A percentile compares a stretch with the other conserved stretches of the same genome.
phyloP scores from a whole-genome alignment of 2,797 vertebrate genomes.

The Crypturellus tataupa region DNA sequence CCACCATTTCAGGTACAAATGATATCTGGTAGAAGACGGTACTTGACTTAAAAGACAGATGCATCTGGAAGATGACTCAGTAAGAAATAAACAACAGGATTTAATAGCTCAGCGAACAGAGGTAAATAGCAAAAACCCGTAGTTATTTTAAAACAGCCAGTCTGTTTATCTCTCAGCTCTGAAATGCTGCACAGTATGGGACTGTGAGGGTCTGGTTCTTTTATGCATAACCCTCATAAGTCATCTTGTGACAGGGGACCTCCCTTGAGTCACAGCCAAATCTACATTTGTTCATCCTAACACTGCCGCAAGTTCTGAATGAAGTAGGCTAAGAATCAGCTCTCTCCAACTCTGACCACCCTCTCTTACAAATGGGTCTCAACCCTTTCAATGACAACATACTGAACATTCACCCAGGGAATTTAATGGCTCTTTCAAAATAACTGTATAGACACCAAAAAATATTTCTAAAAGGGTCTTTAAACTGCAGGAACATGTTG shows the following conservation, averaged over 20 bases:
- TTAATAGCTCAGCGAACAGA: neutral
- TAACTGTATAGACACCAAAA: neutral
- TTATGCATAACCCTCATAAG: slow-evolving; percentile 38
- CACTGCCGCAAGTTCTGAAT: neutral
- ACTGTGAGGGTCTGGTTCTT: slow-evolving; percentile 34
- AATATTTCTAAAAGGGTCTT: neutral
- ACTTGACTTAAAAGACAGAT: neutral
- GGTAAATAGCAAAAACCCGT: neutral
- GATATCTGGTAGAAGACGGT: neutral
- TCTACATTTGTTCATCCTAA: slow-evolving; percentile 6
- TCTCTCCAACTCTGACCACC: neutral
- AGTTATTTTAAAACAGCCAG: slow-evolving; percentile 42
- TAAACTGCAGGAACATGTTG: neutral
- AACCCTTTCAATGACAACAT: neutral
- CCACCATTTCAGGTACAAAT: neutral
- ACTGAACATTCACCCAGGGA: neutral
- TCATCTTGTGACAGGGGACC: slow-evolving; percentile 55
- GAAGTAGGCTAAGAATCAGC: neutral
- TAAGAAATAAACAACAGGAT: neutral
- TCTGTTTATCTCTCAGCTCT: slow-evolving; percentile 52
- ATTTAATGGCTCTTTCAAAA: neutral
- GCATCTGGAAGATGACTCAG: neutral
- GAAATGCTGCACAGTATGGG: slow-evolving; percentile 57
- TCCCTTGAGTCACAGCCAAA: slow-evolving; percentile 47
- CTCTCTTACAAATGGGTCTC: neutral